Base-by-base conservation (phyloP, 1,140 invertebrate species). In the Bombus breviceps region DNA sequence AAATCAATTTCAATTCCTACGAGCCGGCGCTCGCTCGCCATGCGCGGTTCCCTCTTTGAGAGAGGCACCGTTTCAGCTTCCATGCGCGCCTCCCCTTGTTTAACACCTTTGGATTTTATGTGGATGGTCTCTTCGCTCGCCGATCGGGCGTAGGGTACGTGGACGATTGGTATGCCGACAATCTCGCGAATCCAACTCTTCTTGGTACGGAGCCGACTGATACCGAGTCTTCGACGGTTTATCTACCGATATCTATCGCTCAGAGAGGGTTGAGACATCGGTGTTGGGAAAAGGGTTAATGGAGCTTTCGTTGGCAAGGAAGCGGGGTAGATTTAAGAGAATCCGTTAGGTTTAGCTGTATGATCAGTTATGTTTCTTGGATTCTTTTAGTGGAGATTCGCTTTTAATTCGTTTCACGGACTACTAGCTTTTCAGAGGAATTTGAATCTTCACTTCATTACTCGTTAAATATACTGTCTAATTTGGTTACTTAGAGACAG, bases 1-100 rank as follows among this genome's bases (percentile, higher is more conserved):
- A 93, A 93, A 93, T 93, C 92, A 93, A 93, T 93, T 93, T 93
- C 91, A 92, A 93, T 92, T 92, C 90, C 91, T 89, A 86, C 88
- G 88, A 86, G 87, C 73, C 88, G 81, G 86, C 80, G 83, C 37
- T 53, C 74, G 68, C 41, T 22, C 13, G 41, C 83, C 57, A 12
- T 28, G 39, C 84, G 80, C 85, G 88, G 85, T 83, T 74, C 66
- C 76, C 72, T 37, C 88, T 89, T 86, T 89, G 84, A 86, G 76
- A 68, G 57, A 22, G 43, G 18, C 77, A 18, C 32, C 71, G 43
- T 81, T 75, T 53, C 41, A 81, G 79, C 84, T 77, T 81, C 81
- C 85, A 81, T 34, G 83, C 88, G 75, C 83, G 71, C 84, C 74
- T 68, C 73, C 76, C 73, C 72, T 77, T 86, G 88, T 72, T 89